These are phyloP conservation scores for Aspidoscelis tigris DNA, from an alignment of 2,113 vertebrate genomes.

Conservation along the genomic window DNA sequence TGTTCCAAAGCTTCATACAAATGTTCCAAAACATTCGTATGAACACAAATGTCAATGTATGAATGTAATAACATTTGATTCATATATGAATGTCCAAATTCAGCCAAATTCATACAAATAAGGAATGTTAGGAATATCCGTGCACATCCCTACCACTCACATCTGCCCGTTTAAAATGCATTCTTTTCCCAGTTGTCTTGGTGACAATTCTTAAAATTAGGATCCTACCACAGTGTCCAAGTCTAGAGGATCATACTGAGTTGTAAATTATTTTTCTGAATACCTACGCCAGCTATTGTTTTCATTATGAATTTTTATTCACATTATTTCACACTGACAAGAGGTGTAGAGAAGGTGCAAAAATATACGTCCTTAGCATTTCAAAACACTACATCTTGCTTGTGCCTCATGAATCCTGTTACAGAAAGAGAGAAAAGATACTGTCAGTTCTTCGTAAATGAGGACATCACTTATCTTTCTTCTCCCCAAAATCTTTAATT, in stretches of 20 bases:
- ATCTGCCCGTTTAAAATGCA: background rate
- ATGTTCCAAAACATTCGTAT: no score
- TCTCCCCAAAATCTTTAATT: background rate
- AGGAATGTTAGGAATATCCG: no score
- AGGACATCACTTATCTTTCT: background rate
- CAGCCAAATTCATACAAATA: no score
- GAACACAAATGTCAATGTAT: no score
- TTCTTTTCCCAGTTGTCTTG: slow-evolving; percentile 3
- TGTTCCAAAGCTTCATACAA: no score
- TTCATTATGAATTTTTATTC: slow-evolving; percentile 19
- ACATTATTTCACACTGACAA: slow-evolving; percentile 18
- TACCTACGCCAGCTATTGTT: background rate
- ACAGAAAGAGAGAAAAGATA: background rate
- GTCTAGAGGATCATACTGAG: background rate
- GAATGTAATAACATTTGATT: no score
- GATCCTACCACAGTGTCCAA: background rate
- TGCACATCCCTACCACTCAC: background rate
- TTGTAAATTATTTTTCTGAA: slow-evolving; percentile 21
- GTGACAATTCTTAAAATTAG: slow-evolving; percentile 29
- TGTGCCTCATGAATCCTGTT: background rate
- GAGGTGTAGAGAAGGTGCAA: slow-evolving; percentile 3
- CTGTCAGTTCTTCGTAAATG: slow-evolving; percentile 7
- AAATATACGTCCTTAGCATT: background rate
- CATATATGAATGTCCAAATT: no score
- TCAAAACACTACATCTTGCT: slow-evolving; percentile 21